Base-by-base conservation (phyloP, 2,113 vertebrate genomes). In the Engystomops pustulosus region DNA sequence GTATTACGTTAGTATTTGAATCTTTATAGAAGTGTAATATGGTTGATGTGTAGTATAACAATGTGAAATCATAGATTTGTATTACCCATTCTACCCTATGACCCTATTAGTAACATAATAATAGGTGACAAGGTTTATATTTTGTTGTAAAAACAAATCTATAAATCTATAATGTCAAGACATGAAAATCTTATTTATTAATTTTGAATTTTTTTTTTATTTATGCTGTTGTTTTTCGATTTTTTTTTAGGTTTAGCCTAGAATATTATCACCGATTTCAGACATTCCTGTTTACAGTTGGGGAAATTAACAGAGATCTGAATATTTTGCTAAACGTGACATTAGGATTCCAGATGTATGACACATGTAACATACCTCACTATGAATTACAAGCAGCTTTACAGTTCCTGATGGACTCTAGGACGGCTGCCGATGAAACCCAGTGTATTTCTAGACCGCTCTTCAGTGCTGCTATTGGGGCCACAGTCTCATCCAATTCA, bases 401-500 rank as follows among this genome's bases (percentile, higher is more conserved):
- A 38, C 53, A 65, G 23, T 34, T 83, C 11, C 17, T 83, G 36
- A 45, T 38, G 11, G 80, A 53, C 27, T 1, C n/a, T 36, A 41
- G 12, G 4, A 65, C 1, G 5, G 17, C 41, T 6, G 25, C 36
- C 18, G 8, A 62, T 30, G 49, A 69, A 20, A n/a, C 44, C 34
- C 47, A 36, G 18, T 47, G 68, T 45, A 18, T 25, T 30, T 36
- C n/a, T 30, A 11, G 6, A 82, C 9, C 45, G 20, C 47, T 18
- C 14, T 55, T 72, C 17, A 90, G 79, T 89, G 88, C 79, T 89
- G 72, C 78, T 89, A 84, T 86, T 83, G 78, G 60, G 85, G 86
- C 51, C 89, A 67, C 92, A 92, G 38, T 70, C 88, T 85, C 87
- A 45, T 84, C 88, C 91, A 76, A 90, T 88, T 87, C 90, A 90